A percentile compares a stretch with the other conserved stretches of the same genome.
Conservation (phyloP, 2,888 invertebrate genomes). For the Steromphala cineraria region DNA sequence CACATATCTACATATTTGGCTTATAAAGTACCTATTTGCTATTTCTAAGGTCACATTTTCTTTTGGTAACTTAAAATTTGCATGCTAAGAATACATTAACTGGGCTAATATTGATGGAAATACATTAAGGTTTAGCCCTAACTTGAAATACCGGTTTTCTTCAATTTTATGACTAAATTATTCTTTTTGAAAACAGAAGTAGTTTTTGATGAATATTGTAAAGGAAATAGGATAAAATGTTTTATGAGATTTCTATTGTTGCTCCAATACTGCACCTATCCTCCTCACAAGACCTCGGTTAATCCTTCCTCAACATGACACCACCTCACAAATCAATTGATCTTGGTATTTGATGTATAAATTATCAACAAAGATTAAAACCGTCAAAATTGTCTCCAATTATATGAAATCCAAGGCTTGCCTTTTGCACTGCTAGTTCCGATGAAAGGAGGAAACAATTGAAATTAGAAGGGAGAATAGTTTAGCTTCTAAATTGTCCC, state of each 20-base stretch:
- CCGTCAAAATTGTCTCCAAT: not conserved
- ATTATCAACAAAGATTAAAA: constrained; percentile 4
- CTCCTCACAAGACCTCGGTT: not conserved
- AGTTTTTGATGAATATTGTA: not conserved
- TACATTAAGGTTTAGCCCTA: not conserved
- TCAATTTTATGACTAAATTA: not conserved
- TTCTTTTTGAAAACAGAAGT: not conserved
- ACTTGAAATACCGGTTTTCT: not conserved
- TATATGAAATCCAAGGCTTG: not conserved
- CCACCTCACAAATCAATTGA: not conserved
- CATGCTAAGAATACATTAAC: not conserved
- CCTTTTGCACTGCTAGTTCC: not conserved
- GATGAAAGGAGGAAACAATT: not conserved
- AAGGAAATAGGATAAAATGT: not conserved
- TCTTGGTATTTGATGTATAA: not conserved
- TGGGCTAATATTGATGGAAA: not conserved
- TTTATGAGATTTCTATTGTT: not conserved
- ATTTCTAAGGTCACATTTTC: not conserved
- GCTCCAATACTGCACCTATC: too few relatives aligned
- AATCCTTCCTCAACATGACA: not conserved
- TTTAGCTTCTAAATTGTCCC: not conserved
- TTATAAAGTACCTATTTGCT: constrained; percentile 3
- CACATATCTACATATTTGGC: not conserved
- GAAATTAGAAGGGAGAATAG: not conserved
- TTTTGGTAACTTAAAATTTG: not conserved